phyloP scores from a whole-genome alignment of 2,888 invertebrate species.

The Augiades crinisus region DNA sequence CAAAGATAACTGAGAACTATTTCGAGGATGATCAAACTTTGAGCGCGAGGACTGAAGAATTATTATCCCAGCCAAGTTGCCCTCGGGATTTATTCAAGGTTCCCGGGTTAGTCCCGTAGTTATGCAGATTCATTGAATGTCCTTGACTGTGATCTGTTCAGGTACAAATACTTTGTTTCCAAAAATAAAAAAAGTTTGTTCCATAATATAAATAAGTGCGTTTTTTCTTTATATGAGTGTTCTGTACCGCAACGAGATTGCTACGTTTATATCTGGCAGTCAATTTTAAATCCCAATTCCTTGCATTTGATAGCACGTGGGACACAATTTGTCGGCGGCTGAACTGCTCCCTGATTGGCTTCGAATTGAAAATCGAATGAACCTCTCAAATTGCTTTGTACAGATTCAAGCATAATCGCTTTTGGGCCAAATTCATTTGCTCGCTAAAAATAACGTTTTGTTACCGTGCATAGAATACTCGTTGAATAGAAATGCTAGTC shows the following conservation, averaged over 20 bases:
- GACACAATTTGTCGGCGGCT: conserved; percentile 42
- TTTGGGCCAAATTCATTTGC: conserved; percentile 12
- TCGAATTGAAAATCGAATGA: conserved; percentile 45
- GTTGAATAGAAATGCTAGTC: background rate
- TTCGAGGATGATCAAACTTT: too few relatives aligned
- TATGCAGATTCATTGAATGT: too few relatives aligned
- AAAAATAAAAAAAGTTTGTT: too few relatives aligned
- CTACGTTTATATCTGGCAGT: background rate
- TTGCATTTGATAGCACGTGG: conserved; percentile 29
- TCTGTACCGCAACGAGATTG: background rate
- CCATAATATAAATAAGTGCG: too few relatives aligned
- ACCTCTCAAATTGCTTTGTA: conserved; percentile 23
- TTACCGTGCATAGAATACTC: background rate
- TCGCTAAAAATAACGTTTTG: conserved; percentile 14
- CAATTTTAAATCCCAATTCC: conserved; percentile 10
- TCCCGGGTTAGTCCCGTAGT: too few relatives aligned
- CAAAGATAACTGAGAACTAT: too few relatives aligned
- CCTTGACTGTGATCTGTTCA: too few relatives aligned
- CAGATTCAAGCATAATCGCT: conserved; percentile 23
- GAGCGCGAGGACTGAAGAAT: too few relatives aligned
- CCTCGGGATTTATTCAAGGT: too few relatives aligned
- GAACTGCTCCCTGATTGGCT: conserved; percentile 46
- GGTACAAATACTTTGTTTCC: too few relatives aligned
- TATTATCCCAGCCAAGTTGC: too few relatives aligned
- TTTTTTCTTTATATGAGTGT: too few relatives aligned